A percentile compares a stretch with the other conserved stretches of the same genome.
Conservation (phyloP, 2,797 vertebrate genomes). For the Sebastes oblongus region DNA sequence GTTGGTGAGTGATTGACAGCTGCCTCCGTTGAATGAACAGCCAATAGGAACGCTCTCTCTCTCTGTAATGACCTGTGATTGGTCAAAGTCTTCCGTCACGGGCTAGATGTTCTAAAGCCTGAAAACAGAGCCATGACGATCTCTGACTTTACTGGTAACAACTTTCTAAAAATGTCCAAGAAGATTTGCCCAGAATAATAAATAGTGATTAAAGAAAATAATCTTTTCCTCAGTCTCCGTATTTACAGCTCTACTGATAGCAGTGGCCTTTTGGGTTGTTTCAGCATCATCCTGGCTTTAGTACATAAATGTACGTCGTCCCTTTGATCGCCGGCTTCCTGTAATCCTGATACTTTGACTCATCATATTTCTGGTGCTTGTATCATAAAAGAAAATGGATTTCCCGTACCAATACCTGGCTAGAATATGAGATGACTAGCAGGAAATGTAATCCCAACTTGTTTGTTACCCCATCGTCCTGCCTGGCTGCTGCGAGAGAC, state of each 20-base stretch:
- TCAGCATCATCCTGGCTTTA: not conserved
- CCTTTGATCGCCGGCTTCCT: constrained; percentile 27
- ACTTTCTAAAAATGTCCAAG: not conserved
- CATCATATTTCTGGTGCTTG: constrained; percentile 15
- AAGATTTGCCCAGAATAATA: not conserved
- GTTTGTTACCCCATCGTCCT: not conserved
- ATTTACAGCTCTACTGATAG: not conserved
- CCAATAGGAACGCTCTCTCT: no score
- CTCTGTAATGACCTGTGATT: no score
- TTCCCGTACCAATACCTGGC: constrained; percentile 15
- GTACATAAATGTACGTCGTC: no score
- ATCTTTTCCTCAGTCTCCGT: constrained; percentile 10
- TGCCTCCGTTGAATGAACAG: no score
- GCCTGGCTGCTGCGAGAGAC: constrained; percentile 20
- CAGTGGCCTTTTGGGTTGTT: constrained; percentile 32
- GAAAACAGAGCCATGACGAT: no score
- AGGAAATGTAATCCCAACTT: constrained; percentile 7
- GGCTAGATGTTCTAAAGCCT: no score
- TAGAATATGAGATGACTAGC: not conserved
- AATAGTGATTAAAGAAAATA: not conserved
- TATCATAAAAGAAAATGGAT: constrained; percentile 13
- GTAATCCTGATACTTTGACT: constrained; percentile 33
- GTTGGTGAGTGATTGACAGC: no score
- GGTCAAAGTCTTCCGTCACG: no score
- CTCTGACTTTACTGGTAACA: not conserved